These are phyloP conservation scores for Macheiramphus alcinus DNA, from an alignment of 2,113 vertebrate genomes.

Conservation along the genomic window DNA sequence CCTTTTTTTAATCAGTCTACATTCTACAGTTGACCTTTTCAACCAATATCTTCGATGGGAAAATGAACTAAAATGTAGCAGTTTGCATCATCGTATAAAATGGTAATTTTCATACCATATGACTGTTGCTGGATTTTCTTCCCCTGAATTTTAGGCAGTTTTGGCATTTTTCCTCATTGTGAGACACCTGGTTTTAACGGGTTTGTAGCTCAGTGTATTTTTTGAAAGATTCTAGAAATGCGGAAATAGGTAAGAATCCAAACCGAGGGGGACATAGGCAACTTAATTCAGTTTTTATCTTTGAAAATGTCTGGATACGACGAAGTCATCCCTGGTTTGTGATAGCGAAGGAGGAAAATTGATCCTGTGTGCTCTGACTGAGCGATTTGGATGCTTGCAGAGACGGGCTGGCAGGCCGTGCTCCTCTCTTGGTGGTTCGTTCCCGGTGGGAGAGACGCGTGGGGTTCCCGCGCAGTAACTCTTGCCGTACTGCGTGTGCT, in stretches of 20 bases:
- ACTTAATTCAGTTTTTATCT: neutral
- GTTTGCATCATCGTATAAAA: neutral
- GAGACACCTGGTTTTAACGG: neutral
- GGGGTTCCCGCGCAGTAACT: neutral
- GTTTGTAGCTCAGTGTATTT: neutral
- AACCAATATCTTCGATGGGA: neutral
- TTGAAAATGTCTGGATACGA: neutral
- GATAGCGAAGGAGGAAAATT: neutral
- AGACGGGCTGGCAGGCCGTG: accelerated
- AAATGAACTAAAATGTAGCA: neutral
- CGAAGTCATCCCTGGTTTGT: accelerated
- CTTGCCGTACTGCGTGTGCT: no score
- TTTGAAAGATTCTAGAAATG: neutral
- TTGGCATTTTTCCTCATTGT: neutral
- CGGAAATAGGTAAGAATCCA: neutral
- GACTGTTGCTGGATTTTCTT: neutral
- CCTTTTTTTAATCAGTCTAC: neutral
- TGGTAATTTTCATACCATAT: accelerated
- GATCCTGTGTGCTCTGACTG: neutral
- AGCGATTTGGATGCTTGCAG: neutral
- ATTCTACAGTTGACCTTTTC: neutral
- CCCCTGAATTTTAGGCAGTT: neutral
- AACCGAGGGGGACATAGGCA: neutral
- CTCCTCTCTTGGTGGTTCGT: neutral
- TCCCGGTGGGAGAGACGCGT: neutral